Base-by-base conservation (phyloP, 1,140 invertebrate genomes). In the Temnothorax longispinosus region DNA sequence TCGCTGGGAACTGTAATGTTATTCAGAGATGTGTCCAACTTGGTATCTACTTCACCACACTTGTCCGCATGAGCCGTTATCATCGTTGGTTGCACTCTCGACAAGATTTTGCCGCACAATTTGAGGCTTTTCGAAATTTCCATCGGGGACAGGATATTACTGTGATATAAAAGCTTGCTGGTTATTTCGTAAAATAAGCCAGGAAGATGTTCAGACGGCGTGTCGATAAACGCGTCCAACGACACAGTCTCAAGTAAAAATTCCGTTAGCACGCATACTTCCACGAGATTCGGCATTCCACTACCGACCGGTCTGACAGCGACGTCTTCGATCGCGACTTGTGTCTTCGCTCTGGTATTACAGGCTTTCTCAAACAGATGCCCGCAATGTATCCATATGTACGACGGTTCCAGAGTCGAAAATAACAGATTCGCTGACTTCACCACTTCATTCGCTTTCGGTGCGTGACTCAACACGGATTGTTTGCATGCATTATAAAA, bases 381-480 rank as follows among this genome's bases (percentile, higher is more conserved):
- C 3, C 97, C 97, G 82, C 98, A 96, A 93, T 98, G 98, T 86
- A 97, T 96, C 98, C 98, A 99, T 65, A 99, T 97, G 92, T 98
- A 99, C 67, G 97, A 97, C 1, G 97, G 97, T 92, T 99, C 98
- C 69, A 99, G 96, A 1, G 98, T 98, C 47, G 97, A 97, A 92
- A 99, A 98, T 21, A 99, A 93, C 38, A 99, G 95, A 94, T 98
- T 99, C 0, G 98, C 98, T 15, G 97, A 98, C 95, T 98, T 98
- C 6, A 98, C 95, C 6, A 98, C 96, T 92, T 97, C 96, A 72
- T 95, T 94, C 10, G 94, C 93, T 89, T 95, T 95, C 69, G 90
- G 62, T 21, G 88, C 78, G 71, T 94, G 94, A 8, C 86, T 92
- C 5, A 91, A 81, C 11, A 8, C n/a, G 6, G 38, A 62, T n/a